Base-by-base conservation (phyloP, 2,113 vertebrate species). In the Canis aureus region DNA sequence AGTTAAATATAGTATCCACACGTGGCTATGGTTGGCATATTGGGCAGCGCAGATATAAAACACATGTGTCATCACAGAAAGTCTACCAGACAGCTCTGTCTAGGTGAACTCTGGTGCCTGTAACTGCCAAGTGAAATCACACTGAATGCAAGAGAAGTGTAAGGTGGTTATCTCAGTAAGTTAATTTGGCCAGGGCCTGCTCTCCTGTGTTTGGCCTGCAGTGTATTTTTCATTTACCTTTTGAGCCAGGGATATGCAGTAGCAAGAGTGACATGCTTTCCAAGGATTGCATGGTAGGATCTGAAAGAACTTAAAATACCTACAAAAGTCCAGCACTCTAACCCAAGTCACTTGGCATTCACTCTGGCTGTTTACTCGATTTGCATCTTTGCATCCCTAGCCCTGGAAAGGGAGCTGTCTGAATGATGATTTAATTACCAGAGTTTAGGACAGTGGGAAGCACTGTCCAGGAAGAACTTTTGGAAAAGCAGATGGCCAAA, bases 321-420 rank as follows among this genome's bases (percentile, higher is more conserved):
- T 66, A 8, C 6, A 5, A 1, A 84, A 27, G n/a, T 25, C 27
- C 43, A 32, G 57, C 81, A 12, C 16, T 27, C 19, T 15, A 17
- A 3, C 19, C 57, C 32, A 2, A 25, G 38, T 67, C 60, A 17
- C n/a, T 22, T 1, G 38, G 17, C 16, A 2, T 73, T 71, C 3
- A 8, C 71, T 35, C 17, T 9, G 5, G 22, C 27, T 8, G 0
- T 7, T 74, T 11, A 19, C 35, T 85, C 2, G 0, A 11, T 57
- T 22, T 80, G 69, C 11, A 15, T 35, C 82, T 90, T 79, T 60
- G 49, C 78, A 94, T 43, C 74, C 23, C 8, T 43, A 27, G 8
- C 4, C 20, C 27, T 43, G 43, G 43, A 60, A 53, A 86, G 16
- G 60, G 71, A 55, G 8, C 20, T 25, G 55, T 57, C 19, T 13